phyloP scores from a whole-genome alignment of 2,797 vertebrate genomes.

The Rachycentron canadum region DNA sequence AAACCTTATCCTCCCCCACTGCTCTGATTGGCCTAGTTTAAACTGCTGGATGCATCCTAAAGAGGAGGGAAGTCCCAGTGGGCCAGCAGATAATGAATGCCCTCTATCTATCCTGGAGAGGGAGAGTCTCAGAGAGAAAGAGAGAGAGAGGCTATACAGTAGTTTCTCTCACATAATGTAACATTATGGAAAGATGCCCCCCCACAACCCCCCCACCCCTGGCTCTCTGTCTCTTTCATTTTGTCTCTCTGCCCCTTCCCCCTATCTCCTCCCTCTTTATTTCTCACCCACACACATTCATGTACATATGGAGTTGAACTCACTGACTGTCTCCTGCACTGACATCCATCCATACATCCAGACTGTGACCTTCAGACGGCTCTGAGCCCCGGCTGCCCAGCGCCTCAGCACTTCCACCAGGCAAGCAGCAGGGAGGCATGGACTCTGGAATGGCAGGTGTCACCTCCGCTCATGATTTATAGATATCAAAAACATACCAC shows the following conservation, averaged over 20 bases:
- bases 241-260: slow-evolving; percentile 3
- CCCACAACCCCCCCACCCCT: too few relatives aligned
- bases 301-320: slow-evolving; percentile 41
- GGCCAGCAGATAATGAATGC: slow-evolving; percentile 79
- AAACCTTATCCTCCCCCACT: slow-evolving; percentile 42
- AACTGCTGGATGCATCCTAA: slow-evolving; percentile 76
- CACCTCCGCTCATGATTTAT: slow-evolving; percentile 25
- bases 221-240: neutral
- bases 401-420: slow-evolving; percentile 3
- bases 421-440: neutral
- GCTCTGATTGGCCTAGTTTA: slow-evolving; percentile 70
- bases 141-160: slow-evolving; percentile 37
- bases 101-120: slow-evolving; percentile 77
- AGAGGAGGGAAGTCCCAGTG: slow-evolving; percentile 74
- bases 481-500: slow-evolving; percentile 17
- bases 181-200: slow-evolving; percentile 42
- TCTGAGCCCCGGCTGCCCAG: neutral
- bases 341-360: slow-evolving; percentile 58
- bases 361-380: slow-evolving; percentile 65
- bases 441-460: slow-evolving; percentile 28
- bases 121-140: slow-evolving; percentile 26
- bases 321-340: slow-evolving; percentile 58
- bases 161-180: slow-evolving; percentile 39
- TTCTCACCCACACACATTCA: slow-evolving; percentile 40
- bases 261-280: slow-evolving; percentile 24